Evolutionary conservation across 2,113 vertebrate species (phyloP).

Genomic region (Podarcis cretensis): DNA sequence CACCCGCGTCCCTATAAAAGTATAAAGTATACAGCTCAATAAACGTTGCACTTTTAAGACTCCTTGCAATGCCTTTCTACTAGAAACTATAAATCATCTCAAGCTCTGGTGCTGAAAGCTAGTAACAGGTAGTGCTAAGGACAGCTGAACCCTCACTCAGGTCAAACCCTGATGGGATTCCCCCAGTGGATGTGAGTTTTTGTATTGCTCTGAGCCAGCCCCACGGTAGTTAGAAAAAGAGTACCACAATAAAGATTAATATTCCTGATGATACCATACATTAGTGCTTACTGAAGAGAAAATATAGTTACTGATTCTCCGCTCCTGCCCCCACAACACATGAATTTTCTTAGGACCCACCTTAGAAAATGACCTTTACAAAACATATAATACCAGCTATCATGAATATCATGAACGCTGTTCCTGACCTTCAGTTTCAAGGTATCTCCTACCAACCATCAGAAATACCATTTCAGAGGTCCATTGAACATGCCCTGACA

Average conservation of each 20-base stretch:
- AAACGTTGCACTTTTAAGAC: neutral
- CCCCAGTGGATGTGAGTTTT: neutral
- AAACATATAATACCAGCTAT: neutral
- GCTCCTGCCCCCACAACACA: neutral
- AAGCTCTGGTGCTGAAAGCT: neutral
- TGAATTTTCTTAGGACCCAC: neutral
- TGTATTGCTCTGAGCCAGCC: neutral
- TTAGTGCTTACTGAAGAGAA: neutral
- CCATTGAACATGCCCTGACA: neutral
- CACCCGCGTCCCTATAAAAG: too few relatives aligned
- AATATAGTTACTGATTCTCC: neutral
- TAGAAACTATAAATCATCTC: neutral
- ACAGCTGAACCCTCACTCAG: neutral
- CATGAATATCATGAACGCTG: neutral
- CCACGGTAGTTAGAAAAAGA: neutral
- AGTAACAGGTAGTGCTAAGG: neutral
- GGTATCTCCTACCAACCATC: neutral
- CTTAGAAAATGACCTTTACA: slow-evolving; percentile 3
- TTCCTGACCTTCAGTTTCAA: slow-evolving; percentile 14
- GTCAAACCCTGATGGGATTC: neutral
- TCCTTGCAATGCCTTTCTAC: neutral
- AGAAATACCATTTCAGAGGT: neutral
- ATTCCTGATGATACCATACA: neutral
- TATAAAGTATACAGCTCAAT: neutral
- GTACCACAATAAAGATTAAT: neutral